phyloP scores from a whole-genome alignment of 2,113 vertebrate species.

The Neolamprologus kungweensis region DNA sequence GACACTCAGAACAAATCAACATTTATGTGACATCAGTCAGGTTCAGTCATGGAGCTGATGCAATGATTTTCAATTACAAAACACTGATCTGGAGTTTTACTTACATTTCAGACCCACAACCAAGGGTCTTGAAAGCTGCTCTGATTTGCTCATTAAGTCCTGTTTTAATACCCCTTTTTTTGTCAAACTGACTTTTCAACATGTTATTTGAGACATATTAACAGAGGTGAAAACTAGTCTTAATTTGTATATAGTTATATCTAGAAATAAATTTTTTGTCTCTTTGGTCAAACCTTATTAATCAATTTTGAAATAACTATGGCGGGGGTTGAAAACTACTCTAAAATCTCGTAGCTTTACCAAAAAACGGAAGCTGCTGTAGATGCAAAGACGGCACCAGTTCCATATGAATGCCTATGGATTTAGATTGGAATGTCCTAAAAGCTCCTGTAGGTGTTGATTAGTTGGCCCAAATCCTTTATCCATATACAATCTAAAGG shows the following conservation, averaged over 20 bases:
- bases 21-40: constrained; percentile 58
- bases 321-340: rapidly evolving
- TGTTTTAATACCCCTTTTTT: neutral
- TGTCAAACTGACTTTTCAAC: neutral
- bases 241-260: neutral
- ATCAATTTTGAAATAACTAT: neutral
- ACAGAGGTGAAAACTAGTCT: neutral
- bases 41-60: constrained; percentile 42
- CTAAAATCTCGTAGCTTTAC: neutral
- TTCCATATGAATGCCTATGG: neutral
- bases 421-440: neutral
- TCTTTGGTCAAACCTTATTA: neutral
- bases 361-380: neutral
- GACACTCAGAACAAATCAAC: constrained; percentile 63
- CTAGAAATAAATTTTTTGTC: neutral
- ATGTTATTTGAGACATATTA: neutral
- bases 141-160: neutral
- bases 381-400: neutral
- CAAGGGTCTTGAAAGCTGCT: neutral
- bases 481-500: neutral
- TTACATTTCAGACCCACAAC: constrained; percentile 13
- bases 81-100: constrained; percentile 34
- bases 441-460: neutral
- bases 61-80: constrained; percentile 60
- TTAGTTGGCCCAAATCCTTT: neutral